Conservation (phyloP, 2,113 vertebrate genomes). For the Mustela lutreola region DNA sequence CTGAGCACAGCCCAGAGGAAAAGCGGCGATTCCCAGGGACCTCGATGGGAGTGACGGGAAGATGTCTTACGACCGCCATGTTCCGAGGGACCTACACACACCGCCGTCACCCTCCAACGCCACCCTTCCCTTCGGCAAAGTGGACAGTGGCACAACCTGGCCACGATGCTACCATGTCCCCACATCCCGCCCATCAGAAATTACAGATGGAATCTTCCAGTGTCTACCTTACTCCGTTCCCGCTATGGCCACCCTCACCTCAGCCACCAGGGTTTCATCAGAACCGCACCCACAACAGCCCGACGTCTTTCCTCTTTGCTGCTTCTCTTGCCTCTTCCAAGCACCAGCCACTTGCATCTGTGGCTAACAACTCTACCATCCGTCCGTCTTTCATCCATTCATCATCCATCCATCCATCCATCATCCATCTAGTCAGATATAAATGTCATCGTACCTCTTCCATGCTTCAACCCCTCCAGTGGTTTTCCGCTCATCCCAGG, state of each 20-base stretch:
- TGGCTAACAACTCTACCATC: not conserved
- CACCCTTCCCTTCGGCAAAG: not conserved
- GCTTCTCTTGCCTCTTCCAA: not conserved
- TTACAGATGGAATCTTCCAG: not conserved
- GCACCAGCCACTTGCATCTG: not conserved
- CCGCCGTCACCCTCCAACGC: accelerated
- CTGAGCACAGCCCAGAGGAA: not conserved
- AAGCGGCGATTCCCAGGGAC: not conserved
- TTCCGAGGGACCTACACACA: accelerated
- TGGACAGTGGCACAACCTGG: accelerated
- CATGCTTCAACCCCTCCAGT: not conserved
- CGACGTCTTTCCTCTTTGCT: no score
- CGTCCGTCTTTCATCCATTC: no score
- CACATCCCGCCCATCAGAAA: not conserved
- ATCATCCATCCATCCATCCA: not conserved
- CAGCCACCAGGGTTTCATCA: not conserved
- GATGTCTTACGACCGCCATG: accelerated
- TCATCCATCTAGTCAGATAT: not conserved
- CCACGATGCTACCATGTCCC: accelerated
- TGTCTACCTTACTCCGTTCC: not conserved
- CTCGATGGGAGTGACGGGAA: accelerated
- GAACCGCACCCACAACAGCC: not conserved
- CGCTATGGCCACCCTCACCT: accelerated
- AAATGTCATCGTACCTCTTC: not conserved
- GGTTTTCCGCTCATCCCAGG: not conserved